Evolutionary conservation across 2,113 vertebrate genomes (phyloP).

Genomic region (Myanophis thanlyinensis): DNA sequence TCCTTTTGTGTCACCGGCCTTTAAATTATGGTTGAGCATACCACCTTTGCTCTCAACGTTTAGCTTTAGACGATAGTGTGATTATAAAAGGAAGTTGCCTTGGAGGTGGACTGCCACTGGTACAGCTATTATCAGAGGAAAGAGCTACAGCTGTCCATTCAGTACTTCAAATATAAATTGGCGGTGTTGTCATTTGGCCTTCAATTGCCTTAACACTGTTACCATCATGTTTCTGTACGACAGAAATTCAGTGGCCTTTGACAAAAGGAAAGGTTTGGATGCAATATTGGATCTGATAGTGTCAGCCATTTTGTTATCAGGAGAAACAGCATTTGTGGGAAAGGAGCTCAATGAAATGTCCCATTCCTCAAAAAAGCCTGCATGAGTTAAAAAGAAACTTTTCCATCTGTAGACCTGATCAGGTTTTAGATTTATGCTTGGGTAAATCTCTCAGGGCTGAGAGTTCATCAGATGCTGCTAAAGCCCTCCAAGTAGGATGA

Average conservation of each 20-base stretch:
- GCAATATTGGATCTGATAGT: constrained; percentile 18
- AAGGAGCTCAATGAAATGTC: not conserved
- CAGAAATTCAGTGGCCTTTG: constrained; percentile 41
- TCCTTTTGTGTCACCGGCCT: constrained; percentile 68
- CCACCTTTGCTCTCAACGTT: constrained; percentile 65
- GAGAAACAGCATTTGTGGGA: not conserved
- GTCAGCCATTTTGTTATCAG: constrained; percentile 31
- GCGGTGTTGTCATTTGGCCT: constrained; percentile 16
- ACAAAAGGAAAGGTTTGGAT: constrained; percentile 30
- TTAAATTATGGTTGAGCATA: constrained; percentile 72
- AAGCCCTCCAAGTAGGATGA: not conserved
- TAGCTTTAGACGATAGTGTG: constrained; percentile 30
- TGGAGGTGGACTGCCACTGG: constrained; percentile 13
- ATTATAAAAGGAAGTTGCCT: constrained; percentile 52
- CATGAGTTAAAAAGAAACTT: constrained; percentile 28
- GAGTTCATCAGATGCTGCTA: not conserved
- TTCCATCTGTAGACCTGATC: constrained; percentile 19
- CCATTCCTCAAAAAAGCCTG: not conserved
- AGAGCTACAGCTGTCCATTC: not conserved
- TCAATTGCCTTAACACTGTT: constrained; percentile 6
- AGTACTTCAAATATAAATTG: constrained; percentile 23
- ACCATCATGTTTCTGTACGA: constrained; percentile 43
- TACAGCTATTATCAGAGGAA: constrained; percentile 18
- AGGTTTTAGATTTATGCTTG: not conserved
- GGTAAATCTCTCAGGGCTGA: not conserved